A percentile compares a stretch with the other conserved stretches of the same genome.
Evolutionary conservation across 1,140 invertebrate genomes (phyloP).

Genomic region (Lineus longissimus): DNA sequence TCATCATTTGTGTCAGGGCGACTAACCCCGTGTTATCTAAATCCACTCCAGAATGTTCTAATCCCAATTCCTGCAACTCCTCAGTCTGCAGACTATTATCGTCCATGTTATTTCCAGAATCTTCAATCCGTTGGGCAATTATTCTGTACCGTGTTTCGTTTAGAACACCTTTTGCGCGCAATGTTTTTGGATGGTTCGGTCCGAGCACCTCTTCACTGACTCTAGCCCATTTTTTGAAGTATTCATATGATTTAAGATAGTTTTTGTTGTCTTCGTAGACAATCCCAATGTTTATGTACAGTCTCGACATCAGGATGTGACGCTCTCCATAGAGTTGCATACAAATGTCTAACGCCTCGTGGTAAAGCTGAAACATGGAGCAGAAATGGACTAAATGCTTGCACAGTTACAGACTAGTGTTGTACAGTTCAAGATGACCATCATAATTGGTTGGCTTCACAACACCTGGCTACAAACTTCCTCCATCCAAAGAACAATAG

Average conservation of each 20-base stretch:
- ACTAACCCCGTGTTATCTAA: too few relatives aligned
- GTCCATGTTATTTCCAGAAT: not conserved
- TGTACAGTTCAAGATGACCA: too few relatives aligned
- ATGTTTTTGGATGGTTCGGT: slow-evolving; percentile 49
- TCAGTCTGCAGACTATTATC: slow-evolving; percentile 1
- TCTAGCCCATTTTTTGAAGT: slow-evolving; percentile 51
- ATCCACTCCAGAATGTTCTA: not conserved
- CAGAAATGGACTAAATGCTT: too few relatives aligned
- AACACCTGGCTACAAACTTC: too few relatives aligned
- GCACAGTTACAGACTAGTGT: too few relatives aligned
- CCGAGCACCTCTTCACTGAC: slow-evolving; percentile 50
- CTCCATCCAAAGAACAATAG: too few relatives aligned
- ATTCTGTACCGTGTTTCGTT: slow-evolving; percentile 41
- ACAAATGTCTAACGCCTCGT: slow-evolving; percentile 48
- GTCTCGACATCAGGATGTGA: slow-evolving; percentile 45
- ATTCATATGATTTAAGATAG: slow-evolving; percentile 50
- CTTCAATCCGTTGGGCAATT: slow-evolving; percentile 30
- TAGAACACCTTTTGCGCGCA: slow-evolving; percentile 47
- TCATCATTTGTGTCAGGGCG: too few relatives aligned
- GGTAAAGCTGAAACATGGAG: slow-evolving; percentile 42
- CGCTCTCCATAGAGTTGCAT: slow-evolving; percentile 52
- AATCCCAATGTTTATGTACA: slow-evolving; percentile 53
- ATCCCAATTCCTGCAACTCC: not conserved
- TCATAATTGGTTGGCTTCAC: too few relatives aligned
- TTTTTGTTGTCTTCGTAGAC: slow-evolving; percentile 51